phyloP scores from a whole-genome alignment of 2,888 invertebrate genomes.

The Tachina fera region DNA sequence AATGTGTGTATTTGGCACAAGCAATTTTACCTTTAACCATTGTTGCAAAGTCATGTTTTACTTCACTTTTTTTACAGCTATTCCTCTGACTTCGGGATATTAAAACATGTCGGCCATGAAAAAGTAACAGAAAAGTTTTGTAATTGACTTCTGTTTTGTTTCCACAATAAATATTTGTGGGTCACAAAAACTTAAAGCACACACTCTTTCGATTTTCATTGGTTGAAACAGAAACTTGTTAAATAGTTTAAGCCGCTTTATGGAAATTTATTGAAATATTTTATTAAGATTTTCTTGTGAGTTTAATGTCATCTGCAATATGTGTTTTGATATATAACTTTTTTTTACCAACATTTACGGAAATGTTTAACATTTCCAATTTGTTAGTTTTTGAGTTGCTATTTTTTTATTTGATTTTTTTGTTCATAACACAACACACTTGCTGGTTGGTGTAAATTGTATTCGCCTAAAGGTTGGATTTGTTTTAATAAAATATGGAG shows the following conservation, averaged over 20 bases:
- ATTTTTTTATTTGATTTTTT: slow-evolving; percentile 24
- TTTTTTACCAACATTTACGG: neutral
- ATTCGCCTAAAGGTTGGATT: slow-evolving; percentile 52
- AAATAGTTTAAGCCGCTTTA: neutral
- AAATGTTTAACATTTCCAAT: slow-evolving; percentile 26
- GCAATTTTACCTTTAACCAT: slow-evolving; percentile 50
- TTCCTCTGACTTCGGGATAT: slow-evolving; percentile 17
- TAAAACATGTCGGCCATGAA: slow-evolving; percentile 38
- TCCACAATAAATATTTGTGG: slow-evolving; percentile 1
- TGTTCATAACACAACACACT: slow-evolving; percentile 25
- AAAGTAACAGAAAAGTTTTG: slow-evolving; percentile 14
- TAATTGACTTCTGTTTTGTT: slow-evolving; percentile 21
- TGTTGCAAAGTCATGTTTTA: slow-evolving; percentile 67
- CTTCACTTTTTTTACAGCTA: neutral
- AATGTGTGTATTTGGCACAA: slow-evolving; percentile 30
- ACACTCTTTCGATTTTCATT: neutral
- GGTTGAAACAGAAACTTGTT: neutral
- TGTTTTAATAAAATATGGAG: slow-evolving; percentile 3
- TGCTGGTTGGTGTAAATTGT: slow-evolving; percentile 48
- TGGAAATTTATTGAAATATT: neutral
- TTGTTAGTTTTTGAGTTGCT: slow-evolving; percentile 31
- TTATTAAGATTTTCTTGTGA: neutral
- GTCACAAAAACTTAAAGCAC: neutral
- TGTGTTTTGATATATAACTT: neutral
- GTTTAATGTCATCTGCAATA: neutral